Conservation (phyloP, 2,888 invertebrate genomes). For the Eristalinus sepulchralis region DNA sequence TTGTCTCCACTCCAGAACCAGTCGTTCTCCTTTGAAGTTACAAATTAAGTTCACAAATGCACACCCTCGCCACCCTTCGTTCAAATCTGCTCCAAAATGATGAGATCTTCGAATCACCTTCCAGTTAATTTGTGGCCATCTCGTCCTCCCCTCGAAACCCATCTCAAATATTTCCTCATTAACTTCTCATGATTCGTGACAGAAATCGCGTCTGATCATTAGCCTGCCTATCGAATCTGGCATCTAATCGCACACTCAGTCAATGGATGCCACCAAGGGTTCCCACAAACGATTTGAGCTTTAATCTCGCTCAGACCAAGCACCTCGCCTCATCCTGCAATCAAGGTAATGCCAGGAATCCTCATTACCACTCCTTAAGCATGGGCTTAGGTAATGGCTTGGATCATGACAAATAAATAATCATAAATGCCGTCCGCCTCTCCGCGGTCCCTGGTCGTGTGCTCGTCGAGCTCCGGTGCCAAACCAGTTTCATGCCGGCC, state of each 20-base stretch:
- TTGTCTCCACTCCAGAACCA: no score
- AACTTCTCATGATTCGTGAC: background rate
- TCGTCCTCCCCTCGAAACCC: background rate
- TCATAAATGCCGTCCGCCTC: constrained; percentile 35
- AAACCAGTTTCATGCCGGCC: constrained; percentile 34
- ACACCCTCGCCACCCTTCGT: no score
- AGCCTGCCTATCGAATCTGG: background rate
- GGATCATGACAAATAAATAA: constrained; percentile 56
- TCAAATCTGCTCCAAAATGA: no score
- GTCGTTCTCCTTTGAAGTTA: no score
- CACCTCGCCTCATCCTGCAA: background rate
- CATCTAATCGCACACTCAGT: background rate
- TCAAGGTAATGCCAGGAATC: constrained; percentile 25
- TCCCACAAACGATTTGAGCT: background rate
- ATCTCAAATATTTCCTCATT: background rate
- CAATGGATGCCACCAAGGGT: background rate
- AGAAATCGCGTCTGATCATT: background rate
- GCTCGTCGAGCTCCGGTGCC: background rate
- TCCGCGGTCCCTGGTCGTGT: constrained; percentile 9
- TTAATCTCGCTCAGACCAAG: background rate
- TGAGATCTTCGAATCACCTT: no score
- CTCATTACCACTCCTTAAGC: constrained; percentile 60
- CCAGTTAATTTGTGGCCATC: no score
- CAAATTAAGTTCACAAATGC: no score
- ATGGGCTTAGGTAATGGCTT: constrained; percentile 36